Conservation (phyloP, 2,113 vertebrate genomes). For the Pyrgilauda ruficollis region DNA sequence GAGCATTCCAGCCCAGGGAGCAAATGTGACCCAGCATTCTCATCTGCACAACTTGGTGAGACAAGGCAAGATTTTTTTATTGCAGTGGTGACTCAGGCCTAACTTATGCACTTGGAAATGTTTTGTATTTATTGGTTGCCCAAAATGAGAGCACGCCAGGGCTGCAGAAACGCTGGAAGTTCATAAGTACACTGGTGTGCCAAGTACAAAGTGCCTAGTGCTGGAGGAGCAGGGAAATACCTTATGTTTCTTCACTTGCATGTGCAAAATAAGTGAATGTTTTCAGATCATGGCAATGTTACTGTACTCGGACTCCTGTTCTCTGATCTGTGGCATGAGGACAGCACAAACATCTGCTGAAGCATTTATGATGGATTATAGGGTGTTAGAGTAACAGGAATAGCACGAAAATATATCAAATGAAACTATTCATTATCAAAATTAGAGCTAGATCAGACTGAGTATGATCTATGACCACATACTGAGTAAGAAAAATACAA, state of each 20-base stretch:
- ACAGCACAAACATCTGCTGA: not conserved
- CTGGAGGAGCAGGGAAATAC: not conserved
- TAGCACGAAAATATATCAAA: not conserved
- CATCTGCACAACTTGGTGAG: fast-evolving
- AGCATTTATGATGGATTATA: not conserved
- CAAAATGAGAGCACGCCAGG: not conserved
- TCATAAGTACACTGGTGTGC: fast-evolving
- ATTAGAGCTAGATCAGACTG: not conserved
- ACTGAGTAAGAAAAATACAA: not conserved
- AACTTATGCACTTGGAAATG: not conserved
- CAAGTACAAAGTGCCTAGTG: not conserved
- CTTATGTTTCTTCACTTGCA: not conserved
- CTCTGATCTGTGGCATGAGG: not conserved
- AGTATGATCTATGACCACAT: not conserved
- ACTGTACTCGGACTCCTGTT: not conserved
- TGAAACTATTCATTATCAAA: not conserved
- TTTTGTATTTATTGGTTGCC: not conserved
- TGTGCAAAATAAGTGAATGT: not conserved
- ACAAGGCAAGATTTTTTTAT: not conserved
- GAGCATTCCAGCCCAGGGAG: not conserved
- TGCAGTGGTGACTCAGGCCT: not conserved
- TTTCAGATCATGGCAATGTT: not conserved
- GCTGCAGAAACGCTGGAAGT: not conserved
- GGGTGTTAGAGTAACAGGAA: not conserved
- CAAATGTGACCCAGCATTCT: not conserved